Percentiles rank a stretch among this genome's conserved stretches.
These are phyloP conservation scores for Diadegma fenestrale DNA, from an alignment of 2,888 invertebrate species.

Conservation along the genomic window DNA sequence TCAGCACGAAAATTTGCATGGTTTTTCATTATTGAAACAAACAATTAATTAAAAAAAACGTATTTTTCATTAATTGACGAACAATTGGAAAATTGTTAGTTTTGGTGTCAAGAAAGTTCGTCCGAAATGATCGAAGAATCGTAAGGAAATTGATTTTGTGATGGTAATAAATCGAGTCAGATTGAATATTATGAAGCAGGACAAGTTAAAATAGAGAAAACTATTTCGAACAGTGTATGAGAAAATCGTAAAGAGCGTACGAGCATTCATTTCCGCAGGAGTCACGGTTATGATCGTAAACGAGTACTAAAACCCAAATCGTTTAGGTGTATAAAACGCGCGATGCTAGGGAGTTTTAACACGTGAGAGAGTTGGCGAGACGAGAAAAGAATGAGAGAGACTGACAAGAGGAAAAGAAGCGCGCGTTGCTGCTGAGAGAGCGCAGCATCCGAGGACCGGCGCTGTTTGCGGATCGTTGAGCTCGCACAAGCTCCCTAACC, in stretches of 20 bases:
- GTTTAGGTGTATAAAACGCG: conserved; percentile 31
- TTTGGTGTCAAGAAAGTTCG: too few relatives aligned
- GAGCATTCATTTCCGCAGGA: conserved; percentile 27
- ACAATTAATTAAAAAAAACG: too few relatives aligned
- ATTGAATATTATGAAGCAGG: neutral
- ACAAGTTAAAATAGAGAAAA: neutral
- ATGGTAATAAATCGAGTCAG: too few relatives aligned
- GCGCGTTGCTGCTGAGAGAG: conserved; percentile 44
- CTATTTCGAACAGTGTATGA: conserved; percentile 8
- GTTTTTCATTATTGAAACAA: too few relatives aligned
- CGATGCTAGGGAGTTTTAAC: conserved; percentile 7
- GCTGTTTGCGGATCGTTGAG: conserved; percentile 52
- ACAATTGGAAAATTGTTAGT: too few relatives aligned
- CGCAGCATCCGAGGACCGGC: conserved; percentile 45
- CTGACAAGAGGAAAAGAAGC: conserved; percentile 33
- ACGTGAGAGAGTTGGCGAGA: conserved; percentile 36
- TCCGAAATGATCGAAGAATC: too few relatives aligned
- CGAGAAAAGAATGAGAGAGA: conserved; percentile 24
- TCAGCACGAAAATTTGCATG: too few relatives aligned
- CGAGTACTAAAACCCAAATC: conserved; percentile 50
- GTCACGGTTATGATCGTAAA: conserved; percentile 53
- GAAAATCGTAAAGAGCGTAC: conserved; percentile 3
- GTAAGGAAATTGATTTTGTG: too few relatives aligned
- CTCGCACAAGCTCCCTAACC: conserved; percentile 39
- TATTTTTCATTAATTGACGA: too few relatives aligned